Evolutionary conservation across 2,113 vertebrate genomes (phyloP).

Genomic region (Microcebus ravelobensis): DNA sequence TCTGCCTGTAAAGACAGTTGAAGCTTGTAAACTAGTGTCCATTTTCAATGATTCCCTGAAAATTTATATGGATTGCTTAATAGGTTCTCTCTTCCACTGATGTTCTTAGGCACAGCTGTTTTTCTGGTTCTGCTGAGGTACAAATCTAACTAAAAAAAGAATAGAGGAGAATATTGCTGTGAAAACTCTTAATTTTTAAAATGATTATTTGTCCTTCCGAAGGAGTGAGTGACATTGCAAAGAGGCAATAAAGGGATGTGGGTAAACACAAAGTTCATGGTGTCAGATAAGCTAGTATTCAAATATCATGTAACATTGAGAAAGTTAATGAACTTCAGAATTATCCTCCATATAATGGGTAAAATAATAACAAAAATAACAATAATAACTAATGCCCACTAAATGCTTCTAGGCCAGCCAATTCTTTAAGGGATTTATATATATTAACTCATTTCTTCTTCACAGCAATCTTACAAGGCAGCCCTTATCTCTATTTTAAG

Average conservation of each 20-base stretch:
- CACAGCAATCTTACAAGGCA: neutral
- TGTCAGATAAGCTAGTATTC: neutral
- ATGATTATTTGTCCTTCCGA: neutral
- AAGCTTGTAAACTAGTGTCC: neutral
- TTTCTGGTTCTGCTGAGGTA: neutral
- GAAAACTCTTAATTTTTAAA: neutral
- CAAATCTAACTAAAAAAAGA: neutral
- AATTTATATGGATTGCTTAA: neutral
- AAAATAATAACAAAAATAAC: neutral
- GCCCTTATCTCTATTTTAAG: neutral
- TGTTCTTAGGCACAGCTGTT: neutral
- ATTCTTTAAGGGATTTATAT: neutral
- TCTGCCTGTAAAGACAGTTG: neutral
- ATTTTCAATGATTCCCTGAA: constrained; percentile 14
- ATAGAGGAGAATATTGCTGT: neutral
- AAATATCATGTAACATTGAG: neutral
- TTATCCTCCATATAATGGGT: neutral
- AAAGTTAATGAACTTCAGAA: neutral
- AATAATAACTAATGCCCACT: neutral
- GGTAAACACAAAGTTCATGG: neutral
- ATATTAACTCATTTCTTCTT: neutral
- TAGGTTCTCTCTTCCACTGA: neutral
- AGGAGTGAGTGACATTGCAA: neutral
- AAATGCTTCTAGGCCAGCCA: neutral
- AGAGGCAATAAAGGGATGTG: neutral